Conservation (phyloP, 2,888 invertebrate genomes). For the Apamea epomidion region DNA sequence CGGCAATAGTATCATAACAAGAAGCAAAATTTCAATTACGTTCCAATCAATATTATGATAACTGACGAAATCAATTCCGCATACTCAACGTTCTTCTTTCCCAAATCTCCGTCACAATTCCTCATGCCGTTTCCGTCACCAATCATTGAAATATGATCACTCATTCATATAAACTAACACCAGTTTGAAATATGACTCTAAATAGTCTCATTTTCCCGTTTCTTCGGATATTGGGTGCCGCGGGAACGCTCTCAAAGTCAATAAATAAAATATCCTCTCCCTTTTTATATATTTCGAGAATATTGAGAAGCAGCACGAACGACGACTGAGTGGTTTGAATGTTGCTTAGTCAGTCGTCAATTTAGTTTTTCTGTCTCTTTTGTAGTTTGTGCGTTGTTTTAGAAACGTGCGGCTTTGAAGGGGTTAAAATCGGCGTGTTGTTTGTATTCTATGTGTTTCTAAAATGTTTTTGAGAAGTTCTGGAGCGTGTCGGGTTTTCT, state of each 20-base stretch:
- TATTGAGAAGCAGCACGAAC: conserved; percentile 50
- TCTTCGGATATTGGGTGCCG: conserved; percentile 63
- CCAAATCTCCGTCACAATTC: background rate
- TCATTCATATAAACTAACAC: conserved; percentile 50
- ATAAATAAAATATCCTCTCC: conserved; percentile 61
- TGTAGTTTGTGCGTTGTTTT: conserved; percentile 31
- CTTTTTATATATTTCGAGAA: conserved; percentile 56
- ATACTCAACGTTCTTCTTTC: background rate
- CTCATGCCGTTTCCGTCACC: background rate
- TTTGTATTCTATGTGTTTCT: conserved; percentile 22
- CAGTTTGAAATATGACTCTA: conserved; percentile 54
- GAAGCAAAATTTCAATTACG: background rate
- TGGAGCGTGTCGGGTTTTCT: background rate
- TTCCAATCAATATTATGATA: background rate
- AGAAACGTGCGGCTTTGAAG: conserved; percentile 7
- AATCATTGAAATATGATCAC: conserved; percentile 53
- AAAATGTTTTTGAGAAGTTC: conserved; percentile 29
- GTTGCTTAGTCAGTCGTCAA: conserved; percentile 41
- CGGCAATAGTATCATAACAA: background rate
- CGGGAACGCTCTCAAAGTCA: conserved; percentile 48
- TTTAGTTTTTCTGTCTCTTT: conserved; percentile 32
- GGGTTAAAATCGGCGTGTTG: conserved; percentile 23
- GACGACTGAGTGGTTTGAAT: conserved; percentile 32
- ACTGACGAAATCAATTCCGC: background rate
- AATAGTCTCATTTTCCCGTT: conserved; percentile 52